Evolutionary conservation across 2,113 vertebrate species (phyloP).

Genomic region (Poeciliopsis turrubarensis): DNA sequence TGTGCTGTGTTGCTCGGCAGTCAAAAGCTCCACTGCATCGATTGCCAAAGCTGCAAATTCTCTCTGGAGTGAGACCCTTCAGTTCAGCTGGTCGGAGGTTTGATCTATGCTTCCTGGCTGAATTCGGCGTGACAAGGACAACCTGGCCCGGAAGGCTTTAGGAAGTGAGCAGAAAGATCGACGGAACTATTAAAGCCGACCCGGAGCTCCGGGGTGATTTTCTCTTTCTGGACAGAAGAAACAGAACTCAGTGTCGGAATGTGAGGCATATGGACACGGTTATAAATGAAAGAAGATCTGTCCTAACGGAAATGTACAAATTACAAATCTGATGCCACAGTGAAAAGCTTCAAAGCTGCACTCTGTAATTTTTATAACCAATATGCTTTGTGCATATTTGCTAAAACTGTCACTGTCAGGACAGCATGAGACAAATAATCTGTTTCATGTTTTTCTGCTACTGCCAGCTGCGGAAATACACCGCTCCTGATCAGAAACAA

Average conservation of each 20-base stretch:
- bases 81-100: constrained; percentile 28
- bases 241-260: constrained; percentile 13
- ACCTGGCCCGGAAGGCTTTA: constrained; percentile 35
- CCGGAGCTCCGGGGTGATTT: constrained; percentile 1
- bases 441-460: too few relatives aligned
- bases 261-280: not conserved
- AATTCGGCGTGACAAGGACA: constrained; percentile 52
- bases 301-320: constrained; percentile 1
- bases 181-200: constrained; percentile 25
- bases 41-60: not conserved
- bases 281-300: constrained; percentile 11
- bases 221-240: constrained; percentile 1
- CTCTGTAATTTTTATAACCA: too few relatives aligned
- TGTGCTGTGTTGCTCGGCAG: constrained; percentile 27
- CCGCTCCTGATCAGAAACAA: too few relatives aligned
- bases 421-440: too few relatives aligned
- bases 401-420: too few relatives aligned
- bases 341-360: not conserved
- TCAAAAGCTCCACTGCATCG: constrained; percentile 17
- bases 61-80: not conserved
- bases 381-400: too few relatives aligned
- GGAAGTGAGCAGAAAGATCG: constrained; percentile 42
- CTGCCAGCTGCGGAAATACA: too few relatives aligned
- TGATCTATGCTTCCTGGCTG: constrained; percentile 36
- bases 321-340: not conserved